These are phyloP conservation scores for Anorthoa munda DNA, from an alignment of 2,888 invertebrate genomes.

Conservation along the genomic window DNA sequence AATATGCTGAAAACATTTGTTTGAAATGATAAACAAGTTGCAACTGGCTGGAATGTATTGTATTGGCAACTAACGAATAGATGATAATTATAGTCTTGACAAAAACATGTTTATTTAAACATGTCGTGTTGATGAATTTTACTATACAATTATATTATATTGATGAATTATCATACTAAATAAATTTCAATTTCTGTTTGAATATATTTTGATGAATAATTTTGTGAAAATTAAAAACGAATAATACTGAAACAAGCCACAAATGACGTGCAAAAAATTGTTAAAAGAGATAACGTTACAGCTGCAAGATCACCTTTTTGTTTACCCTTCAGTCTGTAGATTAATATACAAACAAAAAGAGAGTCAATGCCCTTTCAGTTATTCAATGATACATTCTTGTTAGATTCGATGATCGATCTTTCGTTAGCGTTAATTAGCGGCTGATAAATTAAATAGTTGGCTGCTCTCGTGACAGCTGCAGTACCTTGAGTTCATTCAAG, in stretches of 20 bases:
- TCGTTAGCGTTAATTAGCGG: slow-evolving; percentile 1
- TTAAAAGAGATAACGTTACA: not conserved
- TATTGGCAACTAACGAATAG: not conserved
- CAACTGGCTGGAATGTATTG: slow-evolving; percentile 11
- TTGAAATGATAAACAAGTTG: slow-evolving; percentile 29
- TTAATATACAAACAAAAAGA: not conserved
- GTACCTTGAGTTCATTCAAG: slow-evolving; percentile 45
- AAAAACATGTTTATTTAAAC: too few species aligned
- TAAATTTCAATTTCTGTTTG: too few species aligned
- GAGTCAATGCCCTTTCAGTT: slow-evolving; percentile 25
- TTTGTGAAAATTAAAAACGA: not conserved
- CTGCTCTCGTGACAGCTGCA: slow-evolving; percentile 26
- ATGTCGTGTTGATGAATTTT: too few species aligned
- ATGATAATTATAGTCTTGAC: not conserved
- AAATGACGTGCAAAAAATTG: not conserved
- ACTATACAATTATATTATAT: too few species aligned
- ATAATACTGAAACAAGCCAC: not conserved
- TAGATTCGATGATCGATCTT: slow-evolving; percentile 20
- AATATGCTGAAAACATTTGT: slow-evolving; percentile 20
- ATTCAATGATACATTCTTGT: slow-evolving; percentile 39
- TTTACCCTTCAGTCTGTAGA: not conserved
- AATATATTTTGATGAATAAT: not conserved
- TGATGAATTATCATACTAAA: too few species aligned
- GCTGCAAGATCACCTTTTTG: not conserved
- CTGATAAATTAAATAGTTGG: slow-evolving; percentile 49